Percentiles rank a stretch among this genome's conserved stretches.
Conservation (phyloP, 2,888 invertebrate species). For the Bunonema sp. region DNA sequence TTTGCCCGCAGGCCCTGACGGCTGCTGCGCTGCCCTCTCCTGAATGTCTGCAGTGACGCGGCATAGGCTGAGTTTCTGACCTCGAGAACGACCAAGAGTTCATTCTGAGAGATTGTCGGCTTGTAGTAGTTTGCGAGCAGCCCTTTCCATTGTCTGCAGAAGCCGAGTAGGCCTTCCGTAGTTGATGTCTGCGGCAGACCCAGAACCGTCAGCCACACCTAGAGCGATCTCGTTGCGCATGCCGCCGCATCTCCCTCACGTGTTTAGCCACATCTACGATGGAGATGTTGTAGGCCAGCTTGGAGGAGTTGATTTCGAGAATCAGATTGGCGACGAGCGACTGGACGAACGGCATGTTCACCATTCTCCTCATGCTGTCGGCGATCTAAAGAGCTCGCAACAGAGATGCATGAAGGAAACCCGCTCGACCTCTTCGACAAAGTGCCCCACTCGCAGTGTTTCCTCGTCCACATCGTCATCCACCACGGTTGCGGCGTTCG, state of each 20-base stretch:
- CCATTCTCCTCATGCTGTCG: constrained; percentile 16
- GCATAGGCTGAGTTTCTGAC: constrained; percentile 2
- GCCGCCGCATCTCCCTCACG: background rate
- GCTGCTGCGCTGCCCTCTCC: constrained; percentile 7
- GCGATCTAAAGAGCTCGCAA: constrained; percentile 1
- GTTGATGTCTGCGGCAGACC: constrained; percentile 14
- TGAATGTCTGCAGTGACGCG: background rate
- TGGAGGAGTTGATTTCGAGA: constrained; percentile 37
- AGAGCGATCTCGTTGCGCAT: constrained; percentile 4
- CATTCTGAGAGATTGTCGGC: constrained; percentile 13
- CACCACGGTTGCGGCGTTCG: no score
- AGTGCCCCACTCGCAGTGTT: no score
- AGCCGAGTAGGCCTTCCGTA: no score
- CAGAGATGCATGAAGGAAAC: no score
- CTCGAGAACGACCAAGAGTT: constrained; percentile 28
- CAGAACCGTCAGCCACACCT: background rate
- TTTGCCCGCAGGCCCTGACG: constrained; percentile 3
- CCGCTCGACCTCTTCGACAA: no score
- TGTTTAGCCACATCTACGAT: constrained; percentile 16
- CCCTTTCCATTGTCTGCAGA: constrained; percentile 13
- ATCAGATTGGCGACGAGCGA: constrained; percentile 22
- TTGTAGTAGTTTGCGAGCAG: constrained; percentile 30
- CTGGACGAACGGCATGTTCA: constrained; percentile 4
- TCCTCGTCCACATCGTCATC: no score
- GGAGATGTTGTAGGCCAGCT: constrained; percentile 32